Conservation (phyloP, 2,888 invertebrate species). For the Liodrosophila aerea region DNA sequence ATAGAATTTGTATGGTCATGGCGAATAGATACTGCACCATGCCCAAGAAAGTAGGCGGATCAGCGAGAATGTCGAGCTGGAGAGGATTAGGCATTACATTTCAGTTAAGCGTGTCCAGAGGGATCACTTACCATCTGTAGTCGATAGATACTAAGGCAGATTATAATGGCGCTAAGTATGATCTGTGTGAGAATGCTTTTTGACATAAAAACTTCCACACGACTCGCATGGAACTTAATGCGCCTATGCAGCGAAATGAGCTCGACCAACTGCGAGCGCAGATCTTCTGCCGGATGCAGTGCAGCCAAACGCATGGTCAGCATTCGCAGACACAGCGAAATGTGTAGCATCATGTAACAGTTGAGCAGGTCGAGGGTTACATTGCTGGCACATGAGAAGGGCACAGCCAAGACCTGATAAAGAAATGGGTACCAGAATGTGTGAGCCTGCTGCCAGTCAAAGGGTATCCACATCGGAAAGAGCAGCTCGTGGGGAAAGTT, state of each 20-base stretch:
- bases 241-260: conserved; percentile 35
- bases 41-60: conserved; percentile 19
- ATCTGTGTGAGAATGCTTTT: conserved; percentile 47
- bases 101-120: too few relatives aligned
- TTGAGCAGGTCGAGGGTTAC: conserved; percentile 37
- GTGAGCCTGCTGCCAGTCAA: conserved; percentile 30
- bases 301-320: conserved; percentile 44
- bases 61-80: too few relatives aligned
- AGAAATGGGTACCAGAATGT: too few relatives aligned
- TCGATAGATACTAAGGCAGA: conserved; percentile 53
- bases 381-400: conserved; percentile 16
- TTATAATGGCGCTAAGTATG: conserved; percentile 39
- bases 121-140: conserved; percentile 34
- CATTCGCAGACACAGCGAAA: conserved; percentile 43
- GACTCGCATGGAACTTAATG: conserved; percentile 29
- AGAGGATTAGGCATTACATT: too few relatives aligned
- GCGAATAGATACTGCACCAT: conserved; percentile 40
- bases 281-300: conserved; percentile 8
- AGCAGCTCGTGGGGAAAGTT: conserved; percentile 48
- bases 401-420: too few relatives aligned
- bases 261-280: conserved; percentile 26
- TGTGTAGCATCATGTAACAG: conserved; percentile 54
- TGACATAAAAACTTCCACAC: conserved; percentile 36
- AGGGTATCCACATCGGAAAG: conserved; percentile 50
- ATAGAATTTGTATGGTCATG: conserved; percentile 48